Base-by-base conservation (phyloP, 2,113 vertebrate species). In the Pelmatolapia mariae region DNA sequence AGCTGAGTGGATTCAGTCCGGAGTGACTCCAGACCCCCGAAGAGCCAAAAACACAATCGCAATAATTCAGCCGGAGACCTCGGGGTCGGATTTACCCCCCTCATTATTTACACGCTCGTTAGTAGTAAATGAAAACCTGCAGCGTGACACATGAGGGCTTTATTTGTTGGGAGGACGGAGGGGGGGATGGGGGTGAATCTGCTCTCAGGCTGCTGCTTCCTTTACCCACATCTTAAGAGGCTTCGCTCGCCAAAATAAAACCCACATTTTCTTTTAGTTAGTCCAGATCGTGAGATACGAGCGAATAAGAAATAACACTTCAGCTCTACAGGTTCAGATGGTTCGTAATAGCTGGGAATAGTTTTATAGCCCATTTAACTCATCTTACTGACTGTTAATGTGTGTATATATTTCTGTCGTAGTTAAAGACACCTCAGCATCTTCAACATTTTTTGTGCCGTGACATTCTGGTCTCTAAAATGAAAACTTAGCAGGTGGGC, bases 81-180 rank as follows among this genome's bases (percentile, higher is more conserved):
- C 10, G 56, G 86, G 54, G 73, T 19, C 1, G 38, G 87, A 84
- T 78, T 87, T 87, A 83, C 11, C 24, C 31, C 63, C 61, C 33
- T 82, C 54, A 52, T 92, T 93, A 92, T 93, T 96, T 87, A 91
- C 90, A 94, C 63, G 83, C 92, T 90, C 47, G 86, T 94, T 95
- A 94, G 93, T 83, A 87, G 90, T 86, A 91, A 95, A 94, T 88
- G 66, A 93, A 82, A 92, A 81, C 53, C 36, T 89, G 86, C 87
- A 84, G 87, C 91, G 86, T 93, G 82, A 73, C 73, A 26, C 73
- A 19, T 50, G 73, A 78, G 73, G 45, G 45, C 47, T 71, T 71
- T 38, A 40, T 53, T 26, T 53, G 56, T 22, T 9, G 16, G 36
- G 53, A 38, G 79, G 43, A 50, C 24, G 2, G 71, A 3, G 15